A percentile compares a stretch with the other conserved stretches of the same genome.
phyloP scores from a whole-genome alignment of 2,797 vertebrate genomes.

The Tolypeutes matacus region DNA sequence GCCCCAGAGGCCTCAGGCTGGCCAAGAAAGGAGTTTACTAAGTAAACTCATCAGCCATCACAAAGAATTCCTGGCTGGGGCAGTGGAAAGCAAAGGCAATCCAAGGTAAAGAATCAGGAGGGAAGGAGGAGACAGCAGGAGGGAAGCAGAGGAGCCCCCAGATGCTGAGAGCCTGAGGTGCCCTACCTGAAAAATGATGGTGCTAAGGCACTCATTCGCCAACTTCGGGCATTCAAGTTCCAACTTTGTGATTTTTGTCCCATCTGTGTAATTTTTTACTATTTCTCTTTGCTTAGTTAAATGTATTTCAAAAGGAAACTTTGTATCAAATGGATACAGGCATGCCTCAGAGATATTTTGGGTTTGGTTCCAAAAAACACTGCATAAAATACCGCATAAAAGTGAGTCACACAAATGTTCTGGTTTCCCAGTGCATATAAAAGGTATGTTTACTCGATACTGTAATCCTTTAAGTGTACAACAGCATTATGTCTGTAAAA shows the following conservation, averaged over 20 bases:
- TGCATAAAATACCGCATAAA: too few relatives aligned
- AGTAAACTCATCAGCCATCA: neutral
- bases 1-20: neutral
- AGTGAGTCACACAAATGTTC: too few relatives aligned
- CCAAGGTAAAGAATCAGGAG: neutral
- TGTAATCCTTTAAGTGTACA: too few relatives aligned
- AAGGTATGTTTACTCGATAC: too few relatives aligned
- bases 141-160: neutral
- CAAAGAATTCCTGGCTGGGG: neutral
- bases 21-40: neutral
- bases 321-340: neutral
- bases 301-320: neutral
- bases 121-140: neutral
- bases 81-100: neutral
- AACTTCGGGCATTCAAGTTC: neutral
- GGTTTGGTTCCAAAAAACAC: too few relatives aligned
- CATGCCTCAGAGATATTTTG: too few relatives aligned
- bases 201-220: neutral
- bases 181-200: neutral
- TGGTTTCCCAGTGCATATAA: too few relatives aligned
- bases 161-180: rapidly evolving
- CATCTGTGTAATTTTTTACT: rapidly evolving
- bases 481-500: too few relatives aligned
- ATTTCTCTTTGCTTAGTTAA: neutral
- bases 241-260: neutral